Conservation (phyloP, 2,797 vertebrate species). For the Poecilia picta region DNA sequence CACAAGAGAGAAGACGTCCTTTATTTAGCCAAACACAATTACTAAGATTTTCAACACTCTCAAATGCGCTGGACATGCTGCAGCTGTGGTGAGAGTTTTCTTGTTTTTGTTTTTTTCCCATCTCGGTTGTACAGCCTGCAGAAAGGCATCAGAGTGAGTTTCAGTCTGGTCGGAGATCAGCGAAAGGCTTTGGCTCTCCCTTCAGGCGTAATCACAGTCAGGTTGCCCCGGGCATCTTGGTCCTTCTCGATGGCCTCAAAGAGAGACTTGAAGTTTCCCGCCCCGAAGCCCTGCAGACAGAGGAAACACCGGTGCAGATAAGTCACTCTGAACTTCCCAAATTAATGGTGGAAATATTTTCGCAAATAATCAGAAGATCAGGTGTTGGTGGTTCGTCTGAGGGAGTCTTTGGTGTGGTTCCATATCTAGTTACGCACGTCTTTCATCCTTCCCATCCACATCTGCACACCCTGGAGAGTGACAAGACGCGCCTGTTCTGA, state of each 20-base stretch:
- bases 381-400: conserved; percentile 50
- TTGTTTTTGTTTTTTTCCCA: neutral
- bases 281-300: conserved; percentile 84
- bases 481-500: conserved; percentile 70
- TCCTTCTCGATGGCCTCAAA: conserved; percentile 89
- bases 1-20: too few relatives aligned
- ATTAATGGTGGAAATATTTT: conserved; percentile 70
- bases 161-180: conserved; percentile 59
- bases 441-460: conserved; percentile 72
- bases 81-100: conserved; percentile 13
- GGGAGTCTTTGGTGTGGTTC: conserved; percentile 63
- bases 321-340: conserved; percentile 17
- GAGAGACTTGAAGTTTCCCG: conserved; percentile 88
- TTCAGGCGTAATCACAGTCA: conserved; percentile 74
- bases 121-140: conserved; percentile 20
- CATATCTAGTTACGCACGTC: conserved; percentile 49
- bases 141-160: neutral
- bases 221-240: conserved; percentile 87
- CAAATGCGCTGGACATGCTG: conserved; percentile 26
- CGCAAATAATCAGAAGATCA: conserved; percentile 60
- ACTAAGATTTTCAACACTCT: conserved; percentile 19
- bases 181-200: conserved; percentile 71
- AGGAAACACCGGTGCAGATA: conserved; percentile 56
- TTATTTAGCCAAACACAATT: conserved; percentile 40
- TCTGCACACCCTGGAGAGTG: conserved; percentile 60